A percentile compares a stretch with the other conserved stretches of the same genome.
Conservation (phyloP, 1,140 invertebrate genomes). For the Spodoptera litura region DNA sequence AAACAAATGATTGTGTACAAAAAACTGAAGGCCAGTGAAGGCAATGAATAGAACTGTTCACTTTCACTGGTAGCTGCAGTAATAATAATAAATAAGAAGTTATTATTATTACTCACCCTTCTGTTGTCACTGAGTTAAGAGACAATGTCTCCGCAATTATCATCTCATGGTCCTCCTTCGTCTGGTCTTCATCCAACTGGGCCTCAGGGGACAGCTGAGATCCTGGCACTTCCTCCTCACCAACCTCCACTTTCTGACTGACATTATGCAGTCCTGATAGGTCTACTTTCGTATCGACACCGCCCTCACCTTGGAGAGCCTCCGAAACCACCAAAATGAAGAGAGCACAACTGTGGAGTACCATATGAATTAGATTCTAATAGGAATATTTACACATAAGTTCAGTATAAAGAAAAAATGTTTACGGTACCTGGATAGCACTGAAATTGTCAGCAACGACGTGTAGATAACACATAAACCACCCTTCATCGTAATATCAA, state of each 20-base stretch:
- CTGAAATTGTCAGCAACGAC: slow-evolving; percentile 86
- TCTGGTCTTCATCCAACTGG: slow-evolving; percentile 52
- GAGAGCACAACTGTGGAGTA: slow-evolving; percentile 74
- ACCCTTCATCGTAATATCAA: slow-evolving; percentile 87
- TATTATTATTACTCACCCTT: slow-evolving; percentile 82
- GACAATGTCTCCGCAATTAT: slow-evolving; percentile 83
- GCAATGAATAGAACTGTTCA: slow-evolving; percentile 26
- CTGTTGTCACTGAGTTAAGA: slow-evolving; percentile 85
- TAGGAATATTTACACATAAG: not conserved
- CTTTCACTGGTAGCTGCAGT: slow-evolving; percentile 37
- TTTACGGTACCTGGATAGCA: slow-evolving; percentile 84
- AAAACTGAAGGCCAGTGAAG: slow-evolving; percentile 48
- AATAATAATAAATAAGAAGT: slow-evolving; percentile 15
- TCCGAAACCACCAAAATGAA: slow-evolving; percentile 81
- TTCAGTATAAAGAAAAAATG: not conserved
- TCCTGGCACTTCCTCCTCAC: slow-evolving; percentile 51
- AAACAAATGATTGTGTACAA: slow-evolving; percentile 20
- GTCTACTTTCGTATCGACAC: slow-evolving; percentile 67
- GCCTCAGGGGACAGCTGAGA: slow-evolving; percentile 40
- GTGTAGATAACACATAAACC: slow-evolving; percentile 86
- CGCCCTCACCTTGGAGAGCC: slow-evolving; percentile 70
- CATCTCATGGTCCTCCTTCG: slow-evolving; percentile 72
- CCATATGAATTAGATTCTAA: slow-evolving; percentile 45
- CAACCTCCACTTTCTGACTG: slow-evolving; percentile 66
- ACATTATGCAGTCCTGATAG: slow-evolving; percentile 80